Evolutionary conservation across 2,888 invertebrate genomes (phyloP).

Genomic region (Alloscopus bannaensis): DNA sequence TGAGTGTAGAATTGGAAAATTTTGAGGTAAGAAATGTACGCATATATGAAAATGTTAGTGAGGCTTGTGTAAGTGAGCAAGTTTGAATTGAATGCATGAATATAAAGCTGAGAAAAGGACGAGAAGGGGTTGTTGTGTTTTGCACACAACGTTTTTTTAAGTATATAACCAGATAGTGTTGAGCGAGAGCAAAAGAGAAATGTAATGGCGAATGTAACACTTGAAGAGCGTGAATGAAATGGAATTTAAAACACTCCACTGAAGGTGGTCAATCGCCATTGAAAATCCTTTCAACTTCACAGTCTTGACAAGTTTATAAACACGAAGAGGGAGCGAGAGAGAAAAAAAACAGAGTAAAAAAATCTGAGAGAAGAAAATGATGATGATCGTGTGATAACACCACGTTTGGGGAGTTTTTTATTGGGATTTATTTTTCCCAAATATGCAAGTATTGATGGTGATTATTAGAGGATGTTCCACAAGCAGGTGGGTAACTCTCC

Average conservation of each 20-base stretch:
- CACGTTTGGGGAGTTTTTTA: background rate
- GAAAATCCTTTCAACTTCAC: background rate
- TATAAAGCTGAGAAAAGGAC: no score
- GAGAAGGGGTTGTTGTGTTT: constrained; percentile 2
- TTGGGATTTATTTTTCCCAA: background rate
- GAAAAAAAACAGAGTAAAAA: no score
- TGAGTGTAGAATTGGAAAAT: no score
- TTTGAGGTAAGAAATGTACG: no score
- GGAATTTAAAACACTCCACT: constrained; percentile 5
- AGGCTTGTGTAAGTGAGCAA: no score
- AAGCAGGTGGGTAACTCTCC: background rate
- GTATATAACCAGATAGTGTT: background rate
- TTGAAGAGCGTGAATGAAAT: constrained; percentile 22
- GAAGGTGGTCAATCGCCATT: constrained; percentile 22
- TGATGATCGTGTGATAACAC: background rate
- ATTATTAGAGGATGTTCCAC: background rate
- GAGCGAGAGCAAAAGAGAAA: no score
- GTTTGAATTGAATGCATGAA: no score
- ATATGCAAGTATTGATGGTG: background rate
- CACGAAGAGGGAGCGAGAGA: background rate
- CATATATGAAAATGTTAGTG: no score
- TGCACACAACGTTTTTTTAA: background rate
- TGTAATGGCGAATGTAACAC: background rate
- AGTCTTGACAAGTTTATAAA: constrained; percentile 1
- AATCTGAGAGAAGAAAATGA: no score